A percentile compares a stretch with the other conserved stretches of the same genome.
These are phyloP conservation scores for Gandaritis pyraliata DNA, from an alignment of 2,888 invertebrate genomes.

Conservation along the genomic window DNA sequence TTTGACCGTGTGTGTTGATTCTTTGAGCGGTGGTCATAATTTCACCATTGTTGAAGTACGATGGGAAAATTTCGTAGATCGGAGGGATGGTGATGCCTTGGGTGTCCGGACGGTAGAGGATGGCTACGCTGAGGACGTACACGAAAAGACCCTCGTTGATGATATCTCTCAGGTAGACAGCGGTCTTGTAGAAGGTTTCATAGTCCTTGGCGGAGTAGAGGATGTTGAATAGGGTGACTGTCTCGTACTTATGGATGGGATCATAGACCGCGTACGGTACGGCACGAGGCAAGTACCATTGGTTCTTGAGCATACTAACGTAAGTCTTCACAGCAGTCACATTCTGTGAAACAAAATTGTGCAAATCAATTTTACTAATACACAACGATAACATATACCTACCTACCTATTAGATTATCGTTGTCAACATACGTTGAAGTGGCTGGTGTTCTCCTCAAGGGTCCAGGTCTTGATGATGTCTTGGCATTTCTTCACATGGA, in stretches of 20 bases:
- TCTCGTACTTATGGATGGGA: conserved; percentile 85
- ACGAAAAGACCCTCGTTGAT: conserved; percentile 89
- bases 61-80: conserved; percentile 89
- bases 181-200: conserved; percentile 88
- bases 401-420: no score
- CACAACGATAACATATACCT: not conserved
- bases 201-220: conserved; percentile 89
- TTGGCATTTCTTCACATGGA: conserved; percentile 78
- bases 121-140: conserved; percentile 86
- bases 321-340: conserved; percentile 82
- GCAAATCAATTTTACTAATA: not conserved
- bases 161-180: conserved; percentile 87
- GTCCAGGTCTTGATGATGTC: conserved; percentile 78
- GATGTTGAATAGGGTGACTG: conserved; percentile 86
- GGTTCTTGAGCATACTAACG: conserved; percentile 76
- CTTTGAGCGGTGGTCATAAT: conserved; percentile 87
- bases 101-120: conserved; percentile 86
- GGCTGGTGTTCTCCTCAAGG: conserved; percentile 77
- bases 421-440: conserved; percentile 69
- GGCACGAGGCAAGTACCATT: conserved; percentile 82
- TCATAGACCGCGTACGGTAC: conserved; percentile 85
- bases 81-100: conserved; percentile 87
- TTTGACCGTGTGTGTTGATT: conserved; percentile 75
- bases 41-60: conserved; percentile 88
- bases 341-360: conserved; percentile 67